Evolutionary conservation across 2,113 vertebrate genomes (phyloP).

Genomic region (Gobio gobio): DNA sequence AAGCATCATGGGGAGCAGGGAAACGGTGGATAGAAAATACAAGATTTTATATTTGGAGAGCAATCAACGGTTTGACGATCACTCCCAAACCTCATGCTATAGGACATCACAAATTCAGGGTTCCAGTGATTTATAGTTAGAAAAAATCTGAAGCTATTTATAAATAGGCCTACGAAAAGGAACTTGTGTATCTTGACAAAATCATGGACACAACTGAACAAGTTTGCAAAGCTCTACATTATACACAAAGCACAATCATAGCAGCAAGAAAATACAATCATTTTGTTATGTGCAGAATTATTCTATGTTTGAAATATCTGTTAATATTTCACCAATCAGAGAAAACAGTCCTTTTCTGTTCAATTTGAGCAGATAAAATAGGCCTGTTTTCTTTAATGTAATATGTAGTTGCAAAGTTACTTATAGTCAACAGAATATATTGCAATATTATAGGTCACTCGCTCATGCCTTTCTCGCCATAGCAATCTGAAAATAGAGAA

Average conservation of each 20-base stretch:
- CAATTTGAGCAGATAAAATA: neutral
- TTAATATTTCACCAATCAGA: neutral
- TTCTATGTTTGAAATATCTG: neutral
- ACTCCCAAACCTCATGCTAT: neutral
- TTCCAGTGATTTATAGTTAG: neutral
- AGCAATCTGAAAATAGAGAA: too few relatives aligned
- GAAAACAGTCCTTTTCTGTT: neutral
- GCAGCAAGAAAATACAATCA: neutral
- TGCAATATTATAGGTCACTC: too few relatives aligned
- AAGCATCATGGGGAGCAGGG: too few relatives aligned
- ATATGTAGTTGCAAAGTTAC: too few relatives aligned
- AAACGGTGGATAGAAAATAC: neutral
- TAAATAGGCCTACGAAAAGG: neutral
- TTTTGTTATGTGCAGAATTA: neutral
- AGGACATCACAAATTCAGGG: neutral
- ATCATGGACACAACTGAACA: neutral
- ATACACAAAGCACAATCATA: neutral
- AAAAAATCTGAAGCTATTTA: neutral
- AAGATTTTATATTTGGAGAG: neutral
- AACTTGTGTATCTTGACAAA: neutral
- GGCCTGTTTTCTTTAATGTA: too few relatives aligned
- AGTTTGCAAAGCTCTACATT: neutral
- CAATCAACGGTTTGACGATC: neutral
- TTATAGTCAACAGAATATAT: too few relatives aligned
- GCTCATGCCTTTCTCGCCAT: too few relatives aligned